Evolutionary conservation across 2,888 invertebrate genomes (phyloP).

Genomic region (Priocnemis perturbator): DNA sequence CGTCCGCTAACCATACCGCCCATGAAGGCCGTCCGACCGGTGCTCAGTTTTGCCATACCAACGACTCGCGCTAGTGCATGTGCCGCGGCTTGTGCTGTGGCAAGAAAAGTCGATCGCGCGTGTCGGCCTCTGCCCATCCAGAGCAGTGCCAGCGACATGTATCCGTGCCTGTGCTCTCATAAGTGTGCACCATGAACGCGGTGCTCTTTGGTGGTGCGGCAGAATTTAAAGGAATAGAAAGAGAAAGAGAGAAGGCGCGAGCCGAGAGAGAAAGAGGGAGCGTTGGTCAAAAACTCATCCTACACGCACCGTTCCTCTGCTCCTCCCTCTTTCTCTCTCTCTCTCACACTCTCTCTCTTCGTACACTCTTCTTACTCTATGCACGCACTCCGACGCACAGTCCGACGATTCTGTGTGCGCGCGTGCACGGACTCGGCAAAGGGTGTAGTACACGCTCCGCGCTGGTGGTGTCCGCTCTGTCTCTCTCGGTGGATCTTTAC

Average conservation of each 20-base stretch:
- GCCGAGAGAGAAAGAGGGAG: not conserved
- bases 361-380: not conserved
- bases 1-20: not conserved
- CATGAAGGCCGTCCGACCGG: not conserved
- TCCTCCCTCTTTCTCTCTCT: not conserved
- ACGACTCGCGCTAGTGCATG: no score
- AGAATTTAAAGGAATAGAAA: not conserved
- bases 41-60: not conserved
- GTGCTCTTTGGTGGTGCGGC: not conserved
- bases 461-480: no score
- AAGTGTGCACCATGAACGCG: not conserved
- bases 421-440: conserved; percentile 2
- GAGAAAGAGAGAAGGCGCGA: not conserved
- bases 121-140: conserved; percentile 15
- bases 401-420: conserved; percentile 1
- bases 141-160: conserved; percentile 6
- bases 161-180: no score
- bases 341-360: not conserved
- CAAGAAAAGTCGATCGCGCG: conserved; percentile 42
- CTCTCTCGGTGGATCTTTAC: no score
- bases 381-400: no score
- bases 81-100: not conserved
- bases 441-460: no score
- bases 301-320: not conserved
- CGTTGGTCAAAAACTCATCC: no score